Conservation (phyloP, 2,888 invertebrate species). For the Ophion ventricosus region DNA sequence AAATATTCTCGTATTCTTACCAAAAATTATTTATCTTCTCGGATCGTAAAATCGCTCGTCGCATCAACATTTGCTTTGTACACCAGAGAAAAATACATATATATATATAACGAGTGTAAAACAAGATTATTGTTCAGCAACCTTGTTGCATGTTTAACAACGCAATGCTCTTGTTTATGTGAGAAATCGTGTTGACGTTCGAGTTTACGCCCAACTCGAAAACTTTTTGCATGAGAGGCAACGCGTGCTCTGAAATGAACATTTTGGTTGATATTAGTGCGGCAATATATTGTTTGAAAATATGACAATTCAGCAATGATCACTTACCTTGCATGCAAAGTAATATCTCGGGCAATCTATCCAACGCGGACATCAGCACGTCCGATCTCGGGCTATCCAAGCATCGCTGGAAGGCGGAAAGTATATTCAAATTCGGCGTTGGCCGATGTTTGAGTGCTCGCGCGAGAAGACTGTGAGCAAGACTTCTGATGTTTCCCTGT, state of each 20-base stretch:
- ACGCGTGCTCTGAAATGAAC: slow-evolving; percentile 89
- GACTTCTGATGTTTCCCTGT: slow-evolving; percentile 86
- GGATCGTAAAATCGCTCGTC: slow-evolving; percentile 1
- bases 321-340: slow-evolving; percentile 89
- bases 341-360: slow-evolving; percentile 92
- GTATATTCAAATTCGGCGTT: slow-evolving; percentile 86
- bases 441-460: slow-evolving; percentile 89
- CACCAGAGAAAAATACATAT: slow-evolving; percentile 4
- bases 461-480: slow-evolving; percentile 90
- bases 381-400: slow-evolving; percentile 92
- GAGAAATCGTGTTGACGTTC: slow-evolving; percentile 89
- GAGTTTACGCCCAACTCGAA: slow-evolving; percentile 93
- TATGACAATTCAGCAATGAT: neutral
- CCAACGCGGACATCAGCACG: slow-evolving; percentile 90
- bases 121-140: slow-evolving; percentile 84
- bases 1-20: slow-evolving; percentile 41
- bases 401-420: slow-evolving; percentile 92
- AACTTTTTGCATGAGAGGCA: slow-evolving; percentile 90
- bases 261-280: slow-evolving; percentile 20
- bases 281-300: neutral
- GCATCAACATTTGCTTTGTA: slow-evolving; percentile 18
- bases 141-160: slow-evolving; percentile 93
- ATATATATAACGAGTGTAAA: neutral
- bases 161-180: slow-evolving; percentile 91
- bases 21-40: slow-evolving; percentile 42